Conservation (phyloP, 2,797 vertebrate species). For the Sphaeramia orbicularis region DNA sequence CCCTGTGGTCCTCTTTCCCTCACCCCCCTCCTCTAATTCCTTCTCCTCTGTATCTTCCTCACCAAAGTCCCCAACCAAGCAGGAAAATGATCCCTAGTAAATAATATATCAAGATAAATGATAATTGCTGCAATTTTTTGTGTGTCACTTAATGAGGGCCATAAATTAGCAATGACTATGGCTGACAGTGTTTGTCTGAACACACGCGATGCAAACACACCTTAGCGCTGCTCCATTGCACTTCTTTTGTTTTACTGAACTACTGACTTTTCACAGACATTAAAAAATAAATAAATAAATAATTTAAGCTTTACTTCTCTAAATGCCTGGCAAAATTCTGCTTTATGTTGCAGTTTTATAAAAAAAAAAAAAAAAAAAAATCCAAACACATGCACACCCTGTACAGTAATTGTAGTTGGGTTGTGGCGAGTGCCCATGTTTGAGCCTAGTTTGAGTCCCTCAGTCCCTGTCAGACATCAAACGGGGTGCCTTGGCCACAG, state of each 20-base stretch:
- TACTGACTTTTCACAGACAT: too few species aligned
- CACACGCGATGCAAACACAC: slow-evolving; percentile 70
- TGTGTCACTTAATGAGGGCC: slow-evolving; percentile 94
- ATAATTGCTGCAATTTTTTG: slow-evolving; percentile 94
- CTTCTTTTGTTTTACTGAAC: slow-evolving; percentile 1
- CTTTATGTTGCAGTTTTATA: slow-evolving; percentile 3
- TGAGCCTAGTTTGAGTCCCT: slow-evolving; percentile 55
- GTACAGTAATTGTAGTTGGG: slow-evolving; percentile 52
- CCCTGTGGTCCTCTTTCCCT: slow-evolving; percentile 74
- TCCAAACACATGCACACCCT: slow-evolving; percentile 24
- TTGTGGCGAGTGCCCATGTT: slow-evolving; percentile 46
- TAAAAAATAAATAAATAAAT: too few species aligned
- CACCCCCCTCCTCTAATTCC: slow-evolving; percentile 31
- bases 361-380: slow-evolving; percentile 1
- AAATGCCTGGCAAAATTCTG: background rate
- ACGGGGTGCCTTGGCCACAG: slow-evolving; percentile 87
- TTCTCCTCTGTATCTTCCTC: slow-evolving; percentile 52
- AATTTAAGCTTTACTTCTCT: background rate
- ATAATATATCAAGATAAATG: slow-evolving; percentile 99
- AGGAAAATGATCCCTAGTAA: slow-evolving; percentile 96
- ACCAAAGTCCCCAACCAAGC: slow-evolving; percentile 70
- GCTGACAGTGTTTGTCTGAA: slow-evolving; percentile 92
- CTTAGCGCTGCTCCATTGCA: slow-evolving; percentile 40
- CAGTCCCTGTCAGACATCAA: slow-evolving; percentile 86
- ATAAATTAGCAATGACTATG: slow-evolving; percentile 98